Evolutionary conservation across 2,113 vertebrate genomes (phyloP), one percentile per base, ranked within the genome.

Genomic region (Trichechus manatus): DNA sequence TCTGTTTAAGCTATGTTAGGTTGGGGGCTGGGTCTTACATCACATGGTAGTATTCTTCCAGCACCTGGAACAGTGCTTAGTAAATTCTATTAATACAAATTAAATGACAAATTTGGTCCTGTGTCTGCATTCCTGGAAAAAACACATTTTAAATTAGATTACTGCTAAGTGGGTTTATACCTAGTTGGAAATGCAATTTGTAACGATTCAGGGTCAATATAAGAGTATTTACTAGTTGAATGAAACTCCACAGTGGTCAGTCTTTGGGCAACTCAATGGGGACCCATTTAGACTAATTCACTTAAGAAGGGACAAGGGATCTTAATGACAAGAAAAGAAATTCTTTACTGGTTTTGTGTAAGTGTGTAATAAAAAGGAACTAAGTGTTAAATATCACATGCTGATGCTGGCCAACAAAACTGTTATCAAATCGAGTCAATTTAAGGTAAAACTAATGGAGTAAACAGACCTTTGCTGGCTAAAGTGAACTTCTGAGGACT

Each of bases 171-270:
- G 44, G 44, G 15, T 77, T 95, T 74, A 86, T 83, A 93, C 27
- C 66, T 89, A 72, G 64, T 44, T 93, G 59, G 9, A 66, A 95
- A 81, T 92, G 44, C 77, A 36, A 84, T 89, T 96, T 97, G 7
- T 33, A 92, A 80, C 25, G 59, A 90, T 92, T 96, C 27, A 82
- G 3, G 93, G 42, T 92, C 79, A 82, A 75, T 94, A 25, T 79
- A 82, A 94, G 47, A 75, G 27, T 75, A 89, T 61, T 84, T 95
- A 74, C 91, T 78, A 95, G 53, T 50, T 87, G 44, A 95, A 31
- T 74, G 56, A 75, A 91, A 95, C 42, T 84, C 81, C 31, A 39
- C 3, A 42, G 23, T 95, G 33, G 61, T 81, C 47, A 93, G 50
- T 91, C 23, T 95, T 97, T 89, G 79, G 19, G 6, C 68, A 75